Evolutionary conservation across 2,888 invertebrate species (phyloP).

Genomic region (Endotricha flammealis): DNA sequence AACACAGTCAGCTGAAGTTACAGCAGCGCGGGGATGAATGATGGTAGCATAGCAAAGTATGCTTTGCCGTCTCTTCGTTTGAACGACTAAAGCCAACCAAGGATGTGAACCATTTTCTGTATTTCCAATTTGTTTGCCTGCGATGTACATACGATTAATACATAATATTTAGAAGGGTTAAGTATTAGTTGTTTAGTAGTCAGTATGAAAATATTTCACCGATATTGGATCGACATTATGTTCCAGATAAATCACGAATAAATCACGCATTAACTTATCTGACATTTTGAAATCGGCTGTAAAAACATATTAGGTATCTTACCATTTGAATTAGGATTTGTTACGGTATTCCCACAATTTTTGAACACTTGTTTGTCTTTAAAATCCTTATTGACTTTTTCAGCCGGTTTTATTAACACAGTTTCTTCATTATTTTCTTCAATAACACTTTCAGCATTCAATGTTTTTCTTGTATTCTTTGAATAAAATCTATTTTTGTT

Average conservation of each 20-base stretch:
- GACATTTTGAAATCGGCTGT: too few species aligned
- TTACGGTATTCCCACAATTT: conserved; percentile 45
- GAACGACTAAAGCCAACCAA: conserved; percentile 54
- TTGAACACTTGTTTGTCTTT: conserved; percentile 37
- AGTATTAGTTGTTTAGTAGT: background rate
- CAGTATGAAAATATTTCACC: too few species aligned
- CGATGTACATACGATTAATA: conserved; percentile 1
- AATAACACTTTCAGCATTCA: conserved; percentile 27
- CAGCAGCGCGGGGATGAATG: conserved; percentile 55
- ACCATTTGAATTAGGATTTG: conserved; percentile 16
- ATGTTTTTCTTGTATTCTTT: conserved; percentile 34
- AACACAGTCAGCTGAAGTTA: conserved; percentile 59
- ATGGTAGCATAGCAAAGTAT: conserved; percentile 62
- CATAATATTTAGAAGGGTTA: too few species aligned
- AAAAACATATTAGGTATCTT: conserved; percentile 7
- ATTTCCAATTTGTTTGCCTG: conserved; percentile 39
- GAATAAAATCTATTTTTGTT: conserved; percentile 38
- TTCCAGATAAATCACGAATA: too few species aligned
- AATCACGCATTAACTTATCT: too few species aligned
- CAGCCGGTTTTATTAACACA: conserved; percentile 25
- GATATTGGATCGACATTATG: too few species aligned
- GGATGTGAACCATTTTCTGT: conserved; percentile 48
- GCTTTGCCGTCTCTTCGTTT: conserved; percentile 41
- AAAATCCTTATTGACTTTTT: conserved; percentile 30
- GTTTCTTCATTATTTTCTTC: conserved; percentile 33